Evolutionary conservation across 2,797 vertebrate genomes (phyloP), one percentile per base, ranked within the genome.

Genomic region (Oophaga sylvatica): DNA sequence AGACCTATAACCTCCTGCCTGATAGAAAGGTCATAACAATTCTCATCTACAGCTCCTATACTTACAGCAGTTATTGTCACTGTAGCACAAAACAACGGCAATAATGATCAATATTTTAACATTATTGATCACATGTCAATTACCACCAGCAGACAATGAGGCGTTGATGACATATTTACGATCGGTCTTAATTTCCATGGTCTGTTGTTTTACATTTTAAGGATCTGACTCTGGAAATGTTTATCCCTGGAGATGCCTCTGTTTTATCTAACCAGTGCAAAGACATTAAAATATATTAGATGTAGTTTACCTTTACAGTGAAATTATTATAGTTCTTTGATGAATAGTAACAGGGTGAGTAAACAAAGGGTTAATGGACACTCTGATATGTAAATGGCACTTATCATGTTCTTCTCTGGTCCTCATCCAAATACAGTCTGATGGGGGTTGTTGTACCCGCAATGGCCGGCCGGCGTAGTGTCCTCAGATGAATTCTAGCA

Each of bases 71-170:
- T 71, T 71, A 41, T 71, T 71, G 68, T 35, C 31, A 71, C 31
- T 19, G 68, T 71, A 71, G 67, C 68, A 71, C 31, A 71, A 71
- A 71, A 71, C 31, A 41, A 41, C 68, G 1, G 68, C 31, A 41
- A 71, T 41, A 71, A 70, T 70, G 68, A 71, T 56, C 45, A 78
- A 78, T 56, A 78, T 15, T 48, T 78, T 48, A 56, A n/a, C 26
- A 29, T 80, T 62, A 80, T 80, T 78, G 65, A 45, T 45, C 63
- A 41, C 31, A 71, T 71, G 68, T 71, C 68, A 71, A 71, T 71
- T 71, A 71, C 31, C 19, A 71, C 63, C 53, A 7, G 26, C 63
- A 53, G 26, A 41, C 80, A 71, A 48, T 29, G 59, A 48, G 31
- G 16, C 17, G 29, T 41, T 9, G 31, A 71, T 20, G 35, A 71